Conservation (phyloP, 2,888 invertebrate species). For the Octonoba sinensis region DNA sequence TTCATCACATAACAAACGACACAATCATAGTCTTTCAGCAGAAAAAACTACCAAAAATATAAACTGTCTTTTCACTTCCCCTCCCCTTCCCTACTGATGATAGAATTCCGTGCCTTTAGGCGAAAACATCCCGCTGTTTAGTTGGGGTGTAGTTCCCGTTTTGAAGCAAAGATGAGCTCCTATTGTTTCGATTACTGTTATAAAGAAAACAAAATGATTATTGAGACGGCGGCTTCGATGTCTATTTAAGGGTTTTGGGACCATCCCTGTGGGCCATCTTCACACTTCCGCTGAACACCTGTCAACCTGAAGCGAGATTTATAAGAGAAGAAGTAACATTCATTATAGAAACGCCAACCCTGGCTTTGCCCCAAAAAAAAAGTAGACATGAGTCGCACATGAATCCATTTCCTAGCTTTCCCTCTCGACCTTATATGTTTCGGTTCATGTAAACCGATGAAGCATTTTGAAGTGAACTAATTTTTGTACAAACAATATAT, state of each 20-base stretch:
- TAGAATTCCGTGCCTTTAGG: constrained; percentile 45
- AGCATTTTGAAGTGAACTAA: too few relatives aligned
- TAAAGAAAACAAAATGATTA: constrained; percentile 54
- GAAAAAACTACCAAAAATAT: constrained; percentile 12
- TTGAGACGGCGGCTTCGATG: constrained; percentile 18
- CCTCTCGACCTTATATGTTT: too few relatives aligned
- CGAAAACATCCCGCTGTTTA: constrained; percentile 15
- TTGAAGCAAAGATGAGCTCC: constrained; percentile 16
- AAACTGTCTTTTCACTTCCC: not conserved
- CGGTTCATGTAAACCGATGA: too few relatives aligned
- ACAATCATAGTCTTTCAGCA: constrained; percentile 41
- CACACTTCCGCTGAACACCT: constrained; percentile 58
- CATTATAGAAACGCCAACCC: too few relatives aligned
- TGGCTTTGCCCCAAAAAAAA: too few relatives aligned
- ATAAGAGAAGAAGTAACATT: too few relatives aligned
- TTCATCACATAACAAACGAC: constrained; percentile 32
- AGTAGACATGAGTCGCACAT: too few relatives aligned
- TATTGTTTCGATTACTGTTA: constrained; percentile 56
- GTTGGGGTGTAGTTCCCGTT: constrained; percentile 39
- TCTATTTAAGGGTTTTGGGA: constrained; percentile 33
- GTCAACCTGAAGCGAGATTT: constrained; percentile 40
- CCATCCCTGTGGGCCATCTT: constrained; percentile 31
- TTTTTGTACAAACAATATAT: too few relatives aligned
- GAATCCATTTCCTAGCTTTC: too few relatives aligned
- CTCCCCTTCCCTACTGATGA: constrained; percentile 32